phyloP scores from a whole-genome alignment of 2,888 invertebrate genomes.

The Epinotia nisella region DNA sequence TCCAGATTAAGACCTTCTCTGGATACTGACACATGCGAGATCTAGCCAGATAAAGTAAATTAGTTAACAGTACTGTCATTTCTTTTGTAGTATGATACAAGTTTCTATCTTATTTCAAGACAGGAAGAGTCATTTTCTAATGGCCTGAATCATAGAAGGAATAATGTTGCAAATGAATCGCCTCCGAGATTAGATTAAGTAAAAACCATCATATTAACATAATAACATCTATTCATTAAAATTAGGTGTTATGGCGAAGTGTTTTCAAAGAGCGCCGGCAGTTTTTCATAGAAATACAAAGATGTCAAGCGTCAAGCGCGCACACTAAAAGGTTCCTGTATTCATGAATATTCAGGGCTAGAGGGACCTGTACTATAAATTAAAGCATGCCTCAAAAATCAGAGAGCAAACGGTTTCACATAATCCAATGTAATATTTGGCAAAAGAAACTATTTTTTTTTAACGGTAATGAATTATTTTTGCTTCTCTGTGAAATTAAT shows the following conservation, averaged over 20 bases:
- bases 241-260: constrained; percentile 26
- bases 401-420: no score
- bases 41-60: constrained; percentile 39
- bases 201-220: constrained; percentile 38
- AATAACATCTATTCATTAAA: constrained; percentile 44
- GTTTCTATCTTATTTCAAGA: not conserved
- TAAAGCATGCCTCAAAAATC: no score
- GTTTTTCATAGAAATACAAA: not conserved
- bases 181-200: constrained; percentile 36
- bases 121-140: not conserved
- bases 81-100: not conserved
- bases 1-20: constrained; percentile 2
- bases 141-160: not conserved
- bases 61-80: constrained; percentile 32
- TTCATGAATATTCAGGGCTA: not conserved
- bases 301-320: constrained; percentile 6
- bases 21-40: constrained; percentile 30
- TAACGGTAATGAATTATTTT: no score
- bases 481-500: no score
- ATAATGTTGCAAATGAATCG: constrained; percentile 39
- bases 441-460: no score
- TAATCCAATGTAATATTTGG: no score
- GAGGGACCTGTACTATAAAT: no score
- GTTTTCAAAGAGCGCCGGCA: constrained; percentile 24
- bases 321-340: not conserved